Evolutionary conservation across 2,888 invertebrate genomes (phyloP).

Genomic region (Camptogramma bilineatum): DNA sequence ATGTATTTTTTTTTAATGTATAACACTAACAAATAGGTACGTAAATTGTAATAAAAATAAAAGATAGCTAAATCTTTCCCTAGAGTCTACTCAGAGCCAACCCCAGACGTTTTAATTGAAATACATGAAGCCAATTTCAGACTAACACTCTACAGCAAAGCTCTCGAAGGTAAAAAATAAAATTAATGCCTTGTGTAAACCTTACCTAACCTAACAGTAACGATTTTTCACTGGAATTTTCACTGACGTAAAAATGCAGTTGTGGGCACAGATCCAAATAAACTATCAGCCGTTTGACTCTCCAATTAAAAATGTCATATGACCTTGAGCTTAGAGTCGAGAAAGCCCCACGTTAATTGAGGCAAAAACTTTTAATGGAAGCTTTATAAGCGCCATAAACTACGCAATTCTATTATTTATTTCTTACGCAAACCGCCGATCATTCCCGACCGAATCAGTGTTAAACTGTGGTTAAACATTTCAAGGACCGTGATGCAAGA

Average conservation of each 20-base stretch:
- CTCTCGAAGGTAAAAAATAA: neutral
- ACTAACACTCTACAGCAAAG: neutral
- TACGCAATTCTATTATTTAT: neutral
- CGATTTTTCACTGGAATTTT: constrained; percentile 5
- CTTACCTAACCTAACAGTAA: neutral
- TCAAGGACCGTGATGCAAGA: neutral
- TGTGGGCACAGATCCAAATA: constrained; percentile 39
- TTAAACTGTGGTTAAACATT: neutral
- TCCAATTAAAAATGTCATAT: constrained; percentile 33
- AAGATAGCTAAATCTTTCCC: constrained; percentile 22
- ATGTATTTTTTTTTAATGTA: too few relatives aligned
- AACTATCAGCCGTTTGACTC: constrained; percentile 27
- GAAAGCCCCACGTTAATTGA: neutral
- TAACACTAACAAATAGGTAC: neutral
- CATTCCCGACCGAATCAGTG: neutral
- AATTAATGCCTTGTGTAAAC: neutral
- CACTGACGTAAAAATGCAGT: constrained; percentile 28
- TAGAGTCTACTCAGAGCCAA: constrained; percentile 19
- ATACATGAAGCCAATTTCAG: constrained; percentile 20
- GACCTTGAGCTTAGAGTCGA: constrained; percentile 24
- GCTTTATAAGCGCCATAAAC: neutral
- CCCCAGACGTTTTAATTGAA: constrained; percentile 30
- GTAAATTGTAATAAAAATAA: constrained; percentile 17
- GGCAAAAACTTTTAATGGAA: neutral
- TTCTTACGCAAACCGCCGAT: neutral